These are phyloP conservation scores for Nycteola revayana DNA, from an alignment of 2,888 invertebrate species.

Conservation along the genomic window DNA sequence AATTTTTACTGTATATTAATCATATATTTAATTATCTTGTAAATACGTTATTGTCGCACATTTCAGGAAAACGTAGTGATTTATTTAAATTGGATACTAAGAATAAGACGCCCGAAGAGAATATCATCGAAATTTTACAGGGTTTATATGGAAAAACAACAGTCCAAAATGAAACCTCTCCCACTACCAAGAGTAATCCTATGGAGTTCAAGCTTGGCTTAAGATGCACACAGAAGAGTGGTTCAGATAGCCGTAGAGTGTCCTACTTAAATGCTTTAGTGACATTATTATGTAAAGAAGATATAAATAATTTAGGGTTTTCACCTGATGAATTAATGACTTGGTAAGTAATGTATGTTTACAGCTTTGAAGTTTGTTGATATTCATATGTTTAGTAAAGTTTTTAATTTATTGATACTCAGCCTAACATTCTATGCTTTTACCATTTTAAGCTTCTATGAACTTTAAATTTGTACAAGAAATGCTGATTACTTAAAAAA, in stretches of 20 bases:
- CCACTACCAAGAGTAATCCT: constrained; percentile 58
- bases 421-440: no score
- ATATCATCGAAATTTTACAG: constrained; percentile 84
- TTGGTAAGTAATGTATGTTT: constrained; percentile 47
- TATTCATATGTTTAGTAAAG: no score
- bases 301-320: constrained; percentile 85
- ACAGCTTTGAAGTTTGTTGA: no score
- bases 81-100: constrained; percentile 83
- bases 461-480: no score
- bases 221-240: constrained; percentile 82
- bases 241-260: constrained; percentile 89
- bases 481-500: no score
- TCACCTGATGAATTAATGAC: constrained; percentile 88
- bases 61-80: constrained; percentile 84
- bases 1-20: neutral
- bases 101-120: constrained; percentile 82
- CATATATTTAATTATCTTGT: no score
- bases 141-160: constrained; percentile 79
- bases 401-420: no score
- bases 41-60: constrained; percentile 17
- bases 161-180: constrained; percentile 65
- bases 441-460: no score
- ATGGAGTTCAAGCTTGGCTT: constrained; percentile 80
- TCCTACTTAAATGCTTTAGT: constrained; percentile 95
- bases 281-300: constrained; percentile 86